Percentiles rank a stretch among this genome's conserved stretches.
These are phyloP conservation scores for Ibycter americanus DNA, from an alignment of 2,797 vertebrate genomes.

Conservation along the genomic window DNA sequence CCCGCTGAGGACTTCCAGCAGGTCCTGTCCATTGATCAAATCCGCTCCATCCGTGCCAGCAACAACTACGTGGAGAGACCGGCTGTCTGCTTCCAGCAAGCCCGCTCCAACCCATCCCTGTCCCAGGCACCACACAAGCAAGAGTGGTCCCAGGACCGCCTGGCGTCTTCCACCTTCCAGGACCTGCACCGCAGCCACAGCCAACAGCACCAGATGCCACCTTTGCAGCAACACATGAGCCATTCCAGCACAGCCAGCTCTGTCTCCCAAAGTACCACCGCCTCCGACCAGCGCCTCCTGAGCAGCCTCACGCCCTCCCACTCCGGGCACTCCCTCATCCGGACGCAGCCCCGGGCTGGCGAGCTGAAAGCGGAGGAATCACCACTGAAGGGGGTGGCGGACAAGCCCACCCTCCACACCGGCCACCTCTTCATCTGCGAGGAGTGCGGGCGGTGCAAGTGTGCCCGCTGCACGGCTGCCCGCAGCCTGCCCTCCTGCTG, in stretches of 20 bases:
- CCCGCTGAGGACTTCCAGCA: conserved; percentile 86
- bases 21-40: conserved; percentile 94
- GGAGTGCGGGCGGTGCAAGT: conserved; percentile 94
- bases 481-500: conserved; percentile 92
- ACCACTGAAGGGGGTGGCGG: conserved; percentile 79
- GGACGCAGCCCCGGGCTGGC: conserved; percentile 84
- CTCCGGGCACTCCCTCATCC: conserved; percentile 82
- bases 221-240: conserved; percentile 85
- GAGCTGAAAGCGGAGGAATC: conserved; percentile 82
- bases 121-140: conserved; percentile 77
- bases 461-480: conserved; percentile 86
- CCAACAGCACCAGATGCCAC: conserved; percentile 83
- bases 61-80: conserved; percentile 97
- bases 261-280: conserved; percentile 88
- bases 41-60: conserved; percentile 90
- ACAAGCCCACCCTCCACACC: conserved; percentile 74
- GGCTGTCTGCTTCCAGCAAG: conserved; percentile 74
- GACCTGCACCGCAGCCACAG: conserved; percentile 87
- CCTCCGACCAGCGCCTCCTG: conserved; percentile 93
- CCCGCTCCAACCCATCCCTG: conserved; percentile 83
- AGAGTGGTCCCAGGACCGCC: conserved; percentile 78
- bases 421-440: conserved; percentile 92
- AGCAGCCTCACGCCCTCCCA: conserved; percentile 85
- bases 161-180: conserved; percentile 72
- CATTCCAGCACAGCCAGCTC: conserved; percentile 95